A percentile compares a stretch with the other conserved stretches of the same genome.
These are phyloP conservation scores for Antheraea assamensis DNA, from an alignment of 2,888 invertebrate species.

Conservation along the genomic window DNA sequence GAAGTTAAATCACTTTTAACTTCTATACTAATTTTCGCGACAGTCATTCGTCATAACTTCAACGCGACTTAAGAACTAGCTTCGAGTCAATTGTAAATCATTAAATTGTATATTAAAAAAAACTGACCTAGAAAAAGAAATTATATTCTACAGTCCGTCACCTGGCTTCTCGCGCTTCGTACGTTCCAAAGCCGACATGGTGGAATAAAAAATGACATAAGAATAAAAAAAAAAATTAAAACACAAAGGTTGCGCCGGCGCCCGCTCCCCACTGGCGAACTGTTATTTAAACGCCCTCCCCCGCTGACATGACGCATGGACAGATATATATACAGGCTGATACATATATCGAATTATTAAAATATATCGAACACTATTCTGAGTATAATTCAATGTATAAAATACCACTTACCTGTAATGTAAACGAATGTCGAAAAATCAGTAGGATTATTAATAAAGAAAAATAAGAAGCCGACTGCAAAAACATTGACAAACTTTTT, in stretches of 20 bases:
- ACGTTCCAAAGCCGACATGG: background rate
- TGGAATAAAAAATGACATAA: conserved; percentile 34
- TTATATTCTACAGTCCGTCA: conserved; percentile 38
- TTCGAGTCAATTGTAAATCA: background rate
- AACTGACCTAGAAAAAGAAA: background rate
- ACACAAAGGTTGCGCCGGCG: conserved; percentile 74
- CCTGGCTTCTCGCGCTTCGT: conserved; percentile 26
- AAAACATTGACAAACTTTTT: too few relatives aligned
- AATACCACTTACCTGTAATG: background rate
- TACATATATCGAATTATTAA: background rate
- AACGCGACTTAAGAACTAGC: too few relatives aligned
- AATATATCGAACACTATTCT: background rate
- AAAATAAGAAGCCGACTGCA: too few relatives aligned
- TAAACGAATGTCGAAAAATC: background rate
- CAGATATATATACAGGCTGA: conserved; percentile 45
- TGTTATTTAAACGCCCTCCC: conserved; percentile 66
- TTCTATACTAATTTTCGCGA: too few relatives aligned
- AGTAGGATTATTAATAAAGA: too few relatives aligned
- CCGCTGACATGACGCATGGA: conserved; percentile 59
- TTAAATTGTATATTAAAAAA: background rate
- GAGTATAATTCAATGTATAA: background rate
- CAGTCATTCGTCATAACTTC: too few relatives aligned
- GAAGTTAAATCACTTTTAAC: too few relatives aligned
- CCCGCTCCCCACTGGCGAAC: conserved; percentile 71
- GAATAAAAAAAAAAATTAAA: conserved; percentile 38